Evolutionary conservation across 2,888 invertebrate species (phyloP), one percentile per base, ranked within the genome.

Genomic region (Odontocolon sp.): DNA sequence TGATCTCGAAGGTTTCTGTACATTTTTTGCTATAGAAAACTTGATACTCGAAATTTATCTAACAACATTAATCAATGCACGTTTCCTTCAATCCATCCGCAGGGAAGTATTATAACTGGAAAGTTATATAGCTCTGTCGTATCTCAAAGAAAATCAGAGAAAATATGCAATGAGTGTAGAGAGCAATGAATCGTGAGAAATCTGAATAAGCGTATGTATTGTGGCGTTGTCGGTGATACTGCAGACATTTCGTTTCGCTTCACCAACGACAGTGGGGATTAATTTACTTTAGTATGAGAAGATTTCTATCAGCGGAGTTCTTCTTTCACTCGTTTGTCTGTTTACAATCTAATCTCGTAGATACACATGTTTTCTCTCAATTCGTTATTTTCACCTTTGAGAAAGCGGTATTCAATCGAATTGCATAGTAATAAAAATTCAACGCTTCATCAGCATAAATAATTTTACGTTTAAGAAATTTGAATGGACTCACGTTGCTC

Each of bases 401-500:
- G 77, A 77, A 72, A 72, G 72, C 72, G 63, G 38, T 31, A 23
- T 38, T 38, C 5, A 8, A 56, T 63, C 2, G 16, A 42, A 52
- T 14, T 38, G 50, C 38, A 36, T 21, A 16, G 21, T 1, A 8
- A 45, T 11, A 21, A 45, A 56, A 33, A 59, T 36, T 33, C 21
- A 26, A 50, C 14, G 45, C 14, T 8, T 5, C 26, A 14, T 11
- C 31, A 3, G 11, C 21, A 11, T 45, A 26, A 61, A 28, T 61
- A 38, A 11, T n/a, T 31, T 28, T 45, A 6, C 9, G 14, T 4
- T 8, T 6, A 9, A 21, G n/a, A 11, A 6, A 23, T 31, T 26
- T 21, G 2, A 61, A 6, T 45, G 16, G 14, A 93, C 95, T 94
- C 92, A 96, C 96, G 91, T 94, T 94, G 88, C 94, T 96, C 98